A percentile compares a stretch with the other conserved stretches of the same genome.
phyloP scores from a whole-genome alignment of 2,797 vertebrate genomes.

The Strix occidentalis region DNA sequence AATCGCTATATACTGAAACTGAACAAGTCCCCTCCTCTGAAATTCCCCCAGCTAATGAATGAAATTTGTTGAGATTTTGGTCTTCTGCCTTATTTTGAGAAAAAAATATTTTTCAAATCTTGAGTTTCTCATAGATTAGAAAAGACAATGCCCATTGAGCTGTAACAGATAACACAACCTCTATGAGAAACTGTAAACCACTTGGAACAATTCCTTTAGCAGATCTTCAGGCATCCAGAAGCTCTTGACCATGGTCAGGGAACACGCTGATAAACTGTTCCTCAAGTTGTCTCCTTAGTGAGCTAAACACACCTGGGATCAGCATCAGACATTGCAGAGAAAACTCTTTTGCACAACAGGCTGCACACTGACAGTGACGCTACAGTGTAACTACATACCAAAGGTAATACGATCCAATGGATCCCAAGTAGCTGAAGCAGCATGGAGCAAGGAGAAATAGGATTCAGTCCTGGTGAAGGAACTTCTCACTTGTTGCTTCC shows the following conservation, averaged over 20 bases:
- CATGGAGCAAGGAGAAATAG: neutral
- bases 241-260: neutral
- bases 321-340: neutral
- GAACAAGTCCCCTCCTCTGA: neutral
- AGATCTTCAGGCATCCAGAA: neutral
- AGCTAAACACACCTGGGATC: neutral
- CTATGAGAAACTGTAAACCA: fast-evolving
- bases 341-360: neutral
- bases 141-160: neutral
- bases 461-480: neutral
- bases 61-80: neutral
- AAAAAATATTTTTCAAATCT: neutral
- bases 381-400: fast-evolving
- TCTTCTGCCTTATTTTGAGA: neutral
- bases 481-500: fast-evolving
- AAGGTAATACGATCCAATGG: neutral
- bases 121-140: neutral
- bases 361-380: neutral
- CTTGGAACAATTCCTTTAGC: neutral
- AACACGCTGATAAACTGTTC: neutral
- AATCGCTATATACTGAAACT: neutral
- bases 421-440: fast-evolving
- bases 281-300: neutral
- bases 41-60: neutral
- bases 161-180: neutral